Base-by-base conservation (phyloP, 1,140 invertebrate genomes). In the Lepidurus arcticus region DNA sequence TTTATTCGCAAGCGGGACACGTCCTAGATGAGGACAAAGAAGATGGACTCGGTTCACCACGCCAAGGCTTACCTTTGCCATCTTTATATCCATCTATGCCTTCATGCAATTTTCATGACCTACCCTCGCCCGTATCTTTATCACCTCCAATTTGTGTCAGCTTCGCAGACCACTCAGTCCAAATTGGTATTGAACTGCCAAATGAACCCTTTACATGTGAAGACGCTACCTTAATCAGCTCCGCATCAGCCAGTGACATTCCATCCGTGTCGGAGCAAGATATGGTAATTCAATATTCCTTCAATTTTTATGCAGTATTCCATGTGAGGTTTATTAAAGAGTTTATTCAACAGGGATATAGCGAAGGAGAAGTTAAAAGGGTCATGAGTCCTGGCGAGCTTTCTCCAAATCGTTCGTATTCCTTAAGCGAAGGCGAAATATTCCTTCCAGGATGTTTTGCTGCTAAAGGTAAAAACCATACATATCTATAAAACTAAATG, bases 361-460 rank as follows among this genome's bases (percentile, higher is more conserved):
- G 53, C 21, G 53, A 65, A 16, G 53, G 53, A 65, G 53, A 65
- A 65, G 53, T 65, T 7, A 65, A 65, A 65, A 65, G 53, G n/a
- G 21, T 21, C 53, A 7, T 65, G 21, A 65, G 53, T 21, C 53
- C 21, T 21, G 53, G 53, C 53, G 53, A 65, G 53, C 21, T 13
- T 65, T 65, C 53, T 16, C 16, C 16, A 65, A 13, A 65, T 16
- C 53, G 53, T 65, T 21, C 53, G 6, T 65, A 65, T 65, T 7
- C 21, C 53, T 65, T 65, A 21, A 65, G 53, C 53, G 53, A 65
- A 21, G 53, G 53, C 16, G 53, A 65, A 65, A 16, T 65, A n/a
- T 65, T 65, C 6, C 8, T 65, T 8, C 53, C 53, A 21, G 13
- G 16, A 21, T 21, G 13, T 21, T 65, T 65, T 21, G 13, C 13